Base-by-base conservation (phyloP, 2,888 invertebrate genomes). In the Leptarthrus brevirostris region DNA sequence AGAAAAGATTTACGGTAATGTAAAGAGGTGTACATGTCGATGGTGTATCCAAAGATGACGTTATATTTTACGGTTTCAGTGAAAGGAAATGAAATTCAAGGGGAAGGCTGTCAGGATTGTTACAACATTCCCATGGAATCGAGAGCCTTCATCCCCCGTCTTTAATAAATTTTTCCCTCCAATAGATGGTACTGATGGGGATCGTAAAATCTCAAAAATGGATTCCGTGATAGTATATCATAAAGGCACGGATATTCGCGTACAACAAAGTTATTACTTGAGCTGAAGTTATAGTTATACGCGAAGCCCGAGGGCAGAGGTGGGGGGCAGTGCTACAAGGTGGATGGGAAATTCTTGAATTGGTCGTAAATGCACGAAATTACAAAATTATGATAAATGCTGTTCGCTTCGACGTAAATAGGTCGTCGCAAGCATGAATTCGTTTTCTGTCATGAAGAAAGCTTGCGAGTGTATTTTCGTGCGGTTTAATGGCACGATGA, bases 161-260 rank as follows among this genome's bases (percentile, higher is more conserved):
- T 3, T 12, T n/a, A 40, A 40, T 40, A 40, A 40, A 40, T 1
- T 49, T 12, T 18, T 49, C 6, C 2, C 18, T 49, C 18, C 49
- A 49, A 49, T 49, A 49, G 20, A 49, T 49, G 49, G 20, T 18
- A 20, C 49, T 49, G 20, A 49, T 20, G 49, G 49, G 49, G 20
- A 47, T 26, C 64, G 47, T 44, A 64, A 64, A 64, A 64, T 64
- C 64, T 44, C n/a, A 64, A 24, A 64, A 64, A 44, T 58, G 58
- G 20, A 20, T 64, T 64, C 44, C 64, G 64, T 64, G 64, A 64
- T 44, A 64, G 64, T 44, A 44, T 44, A 47, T 64, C 64, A 64
- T 64, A 64, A 64, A 58, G 58, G 58, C 58, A 36, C 18, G 58
- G 18, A 58, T 58, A 58, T 58, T 58, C 36, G 58, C 16, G 36